Conservation (phyloP, 2,888 invertebrate species). For the Noctua pronuba region DNA sequence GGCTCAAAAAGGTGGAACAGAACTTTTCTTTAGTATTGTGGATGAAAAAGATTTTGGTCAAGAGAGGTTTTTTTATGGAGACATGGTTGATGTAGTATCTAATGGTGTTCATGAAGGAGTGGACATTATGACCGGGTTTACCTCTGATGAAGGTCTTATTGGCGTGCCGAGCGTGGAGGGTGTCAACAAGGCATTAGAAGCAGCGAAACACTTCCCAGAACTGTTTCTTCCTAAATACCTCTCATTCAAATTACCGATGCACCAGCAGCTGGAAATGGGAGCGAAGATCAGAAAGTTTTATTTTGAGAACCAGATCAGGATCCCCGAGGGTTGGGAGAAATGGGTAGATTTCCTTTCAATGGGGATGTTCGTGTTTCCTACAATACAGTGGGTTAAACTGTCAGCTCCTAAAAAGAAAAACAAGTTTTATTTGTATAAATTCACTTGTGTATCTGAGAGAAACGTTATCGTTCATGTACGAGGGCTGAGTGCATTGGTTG, state of each 20-base stretch:
- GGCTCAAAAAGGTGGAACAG: slow-evolving; percentile 20
- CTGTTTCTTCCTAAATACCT: slow-evolving; percentile 59
- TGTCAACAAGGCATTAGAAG: slow-evolving; percentile 22
- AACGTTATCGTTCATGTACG: slow-evolving; percentile 64
- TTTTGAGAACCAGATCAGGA: slow-evolving; percentile 58
- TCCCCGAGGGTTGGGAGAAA: slow-evolving; percentile 61
- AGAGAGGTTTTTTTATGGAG: slow-evolving; percentile 75
- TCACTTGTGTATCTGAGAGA: slow-evolving; percentile 71
- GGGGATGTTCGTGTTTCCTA: slow-evolving; percentile 60
- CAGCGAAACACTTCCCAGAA: slow-evolving; percentile 52
- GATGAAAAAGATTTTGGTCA: slow-evolving; percentile 72
- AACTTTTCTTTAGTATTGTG: slow-evolving; percentile 65
- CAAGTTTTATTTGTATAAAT: slow-evolving; percentile 71
- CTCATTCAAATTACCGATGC: slow-evolving; percentile 48
- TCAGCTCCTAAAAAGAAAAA: slow-evolving; percentile 61
- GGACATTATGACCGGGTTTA: slow-evolving; percentile 93
- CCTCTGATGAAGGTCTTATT: slow-evolving; percentile 91
- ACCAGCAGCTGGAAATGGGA: slow-evolving; percentile 66
- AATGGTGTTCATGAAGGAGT: slow-evolving; percentile 87
- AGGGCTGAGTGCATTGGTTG: slow-evolving; percentile 46
- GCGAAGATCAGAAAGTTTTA: slow-evolving; percentile 67
- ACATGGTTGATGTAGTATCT: slow-evolving; percentile 76
- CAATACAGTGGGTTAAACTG: slow-evolving; percentile 67
- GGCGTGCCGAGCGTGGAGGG: slow-evolving; percentile 31
- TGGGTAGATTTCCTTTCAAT: slow-evolving; percentile 60